Conservation (phyloP, 2,888 invertebrate species). For the Pedicia rivosa region DNA sequence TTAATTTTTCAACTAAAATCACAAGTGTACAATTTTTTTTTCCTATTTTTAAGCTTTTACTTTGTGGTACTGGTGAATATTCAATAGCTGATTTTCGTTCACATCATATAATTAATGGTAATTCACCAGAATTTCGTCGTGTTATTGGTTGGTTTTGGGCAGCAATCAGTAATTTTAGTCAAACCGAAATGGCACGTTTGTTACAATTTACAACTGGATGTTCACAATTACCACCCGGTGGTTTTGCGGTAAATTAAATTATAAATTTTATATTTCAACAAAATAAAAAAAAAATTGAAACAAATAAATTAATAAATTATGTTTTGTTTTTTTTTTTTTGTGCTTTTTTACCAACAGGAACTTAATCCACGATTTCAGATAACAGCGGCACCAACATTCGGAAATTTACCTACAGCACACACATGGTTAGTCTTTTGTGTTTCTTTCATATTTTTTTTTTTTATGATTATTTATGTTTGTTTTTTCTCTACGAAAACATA, state of each 20-base stretch:
- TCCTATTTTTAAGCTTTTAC: conserved; percentile 54
- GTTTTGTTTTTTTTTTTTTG: no score
- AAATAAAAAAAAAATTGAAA: no score
- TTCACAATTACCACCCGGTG: conserved; percentile 80
- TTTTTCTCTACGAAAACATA: no score
- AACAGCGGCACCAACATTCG: conserved; percentile 76
- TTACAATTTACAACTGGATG: conserved; percentile 89
- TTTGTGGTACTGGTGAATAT: conserved; percentile 89
- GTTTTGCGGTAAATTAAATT: conserved; percentile 41
- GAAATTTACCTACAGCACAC: conserved; percentile 84
- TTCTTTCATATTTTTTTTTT: not conserved
- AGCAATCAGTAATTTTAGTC: conserved; percentile 73
- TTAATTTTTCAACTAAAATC: not conserved
- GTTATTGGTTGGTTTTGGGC: conserved; percentile 86
- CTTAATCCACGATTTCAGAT: conserved; percentile 85
- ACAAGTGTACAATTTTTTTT: no score
- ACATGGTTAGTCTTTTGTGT: conserved; percentile 49
- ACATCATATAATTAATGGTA: conserved; percentile 73
- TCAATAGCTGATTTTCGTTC: conserved; percentile 78
- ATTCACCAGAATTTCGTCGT: conserved; percentile 64
- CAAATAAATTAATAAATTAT: no score
- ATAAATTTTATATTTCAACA: no score
- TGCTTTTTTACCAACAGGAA: conserved; percentile 34
- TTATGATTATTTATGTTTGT: no score
- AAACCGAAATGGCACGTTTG: conserved; percentile 82